phyloP scores from a whole-genome alignment of 2,797 vertebrate genomes.

The Microchirus variegatus region DNA sequence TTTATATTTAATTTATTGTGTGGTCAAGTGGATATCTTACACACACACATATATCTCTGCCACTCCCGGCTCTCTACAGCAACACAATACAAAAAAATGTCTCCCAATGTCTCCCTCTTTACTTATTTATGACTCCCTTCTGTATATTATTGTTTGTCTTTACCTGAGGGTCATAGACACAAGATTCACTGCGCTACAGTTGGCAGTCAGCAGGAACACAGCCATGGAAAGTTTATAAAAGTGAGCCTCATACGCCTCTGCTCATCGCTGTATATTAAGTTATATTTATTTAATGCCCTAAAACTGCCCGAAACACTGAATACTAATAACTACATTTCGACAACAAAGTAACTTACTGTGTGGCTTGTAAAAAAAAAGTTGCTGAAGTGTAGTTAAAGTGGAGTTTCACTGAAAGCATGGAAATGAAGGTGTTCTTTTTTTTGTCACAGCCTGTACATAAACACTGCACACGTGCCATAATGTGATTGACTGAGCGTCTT shows the following conservation, averaged over 20 bases:
- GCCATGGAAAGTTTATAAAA: conserved; percentile 23
- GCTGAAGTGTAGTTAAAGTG: no score
- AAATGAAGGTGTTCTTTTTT: conserved; percentile 11
- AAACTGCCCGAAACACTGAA: conserved; percentile 35
- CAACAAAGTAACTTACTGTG: no score
- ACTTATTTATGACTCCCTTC: conserved; percentile 16
- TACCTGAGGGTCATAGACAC: conserved; percentile 14
- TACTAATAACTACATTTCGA: conserved; percentile 40
- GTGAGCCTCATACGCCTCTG: conserved; percentile 2
- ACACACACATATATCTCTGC: background rate
- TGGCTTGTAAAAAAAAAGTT: conserved; percentile 19
- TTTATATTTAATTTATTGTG: background rate
- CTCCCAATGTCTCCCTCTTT: background rate
- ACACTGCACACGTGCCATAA: conserved; percentile 8
- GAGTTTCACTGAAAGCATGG: conserved; percentile 6
- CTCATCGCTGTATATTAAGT: conserved; percentile 12
- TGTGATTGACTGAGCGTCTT: conserved; percentile 48
- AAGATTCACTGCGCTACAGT: conserved; percentile 9
- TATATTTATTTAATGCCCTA: conserved; percentile 19
- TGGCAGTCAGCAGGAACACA: conserved; percentile 13
- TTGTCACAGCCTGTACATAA: background rate
- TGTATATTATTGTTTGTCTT: conserved; percentile 14
- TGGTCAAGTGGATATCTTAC: background rate
- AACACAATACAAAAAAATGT: background rate
- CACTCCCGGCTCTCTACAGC: background rate